These are phyloP conservation scores for Drosophila albomicans DNA, from an alignment of 1,140 invertebrate genomes.

Conservation along the genomic window DNA sequence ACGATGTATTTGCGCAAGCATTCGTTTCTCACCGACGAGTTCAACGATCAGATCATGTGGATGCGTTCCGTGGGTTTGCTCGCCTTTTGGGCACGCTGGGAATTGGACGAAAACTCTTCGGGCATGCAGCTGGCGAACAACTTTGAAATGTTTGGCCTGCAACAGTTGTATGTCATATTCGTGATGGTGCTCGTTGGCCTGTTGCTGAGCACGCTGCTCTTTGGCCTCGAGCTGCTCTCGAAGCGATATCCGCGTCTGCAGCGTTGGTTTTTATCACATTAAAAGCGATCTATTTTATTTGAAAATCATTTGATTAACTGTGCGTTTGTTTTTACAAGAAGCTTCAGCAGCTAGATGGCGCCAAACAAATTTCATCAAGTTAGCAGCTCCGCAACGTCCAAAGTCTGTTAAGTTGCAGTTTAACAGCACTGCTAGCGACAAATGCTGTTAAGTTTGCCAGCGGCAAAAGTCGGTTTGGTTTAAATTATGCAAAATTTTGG, in stretches of 20 bases:
- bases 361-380: too few species aligned
- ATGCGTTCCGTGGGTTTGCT: conserved; percentile 63
- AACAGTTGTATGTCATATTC: conserved; percentile 56
- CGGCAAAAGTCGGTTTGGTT: too few species aligned
- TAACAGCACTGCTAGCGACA: too few species aligned
- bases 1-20: conserved; percentile 72
- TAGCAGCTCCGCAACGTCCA: too few species aligned
- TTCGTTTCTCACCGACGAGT: conserved; percentile 66
- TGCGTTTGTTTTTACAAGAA: neutral
- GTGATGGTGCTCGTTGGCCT: conserved; percentile 40
- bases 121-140: neutral
- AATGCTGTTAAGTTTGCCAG: too few species aligned
- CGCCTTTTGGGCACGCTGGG: conserved; percentile 58
- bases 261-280: conserved; percentile 14
- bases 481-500: too few species aligned
- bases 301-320: neutral
- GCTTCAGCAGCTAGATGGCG: too few species aligned
- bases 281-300: neutral
- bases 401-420: too few species aligned
- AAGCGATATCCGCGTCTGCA: conserved; percentile 12
- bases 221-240: conserved; percentile 53
- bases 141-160: conserved; percentile 46
- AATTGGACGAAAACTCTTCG: conserved; percentile 37
- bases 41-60: conserved; percentile 73
- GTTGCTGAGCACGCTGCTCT: conserved; percentile 39